Evolutionary conservation across 2,113 vertebrate genomes (phyloP), one percentile per base, ranked within the genome.

Genomic region (Heteronetta atricapilla): DNA sequence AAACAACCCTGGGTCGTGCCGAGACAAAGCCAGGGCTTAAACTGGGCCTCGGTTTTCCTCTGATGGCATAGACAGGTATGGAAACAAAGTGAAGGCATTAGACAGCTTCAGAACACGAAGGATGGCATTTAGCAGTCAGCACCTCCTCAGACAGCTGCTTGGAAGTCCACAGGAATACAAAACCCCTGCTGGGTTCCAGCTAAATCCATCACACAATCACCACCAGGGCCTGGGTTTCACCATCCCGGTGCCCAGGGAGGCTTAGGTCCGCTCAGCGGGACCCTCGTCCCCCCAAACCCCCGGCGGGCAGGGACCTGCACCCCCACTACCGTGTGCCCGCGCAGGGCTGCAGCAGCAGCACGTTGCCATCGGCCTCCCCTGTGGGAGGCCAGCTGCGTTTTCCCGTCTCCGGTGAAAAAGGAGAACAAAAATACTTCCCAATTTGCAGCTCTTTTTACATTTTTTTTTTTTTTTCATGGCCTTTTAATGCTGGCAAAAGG

Each of bases 271-370:
- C 6, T 38, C 44, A 17, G 63, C 29, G 44, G 23, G 46, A 3
- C 10, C 12, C 34, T 20, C 23, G 22, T 52, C 14, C 42, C 58
- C 26, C 10, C 2, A 26, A 56, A n/a, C 33, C 21, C 31, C 25
- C 38, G 3, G 28, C 23, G 53, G 31, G 25, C 33, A 56, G 66
- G 34, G 36, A 2, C 60, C 38, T 31, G 7, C 16, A 40, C 68
- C 26, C 62, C 0, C 0, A 9, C 14, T 16, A 15, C 15, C 15
- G 42, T 6, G 15, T 42, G 42, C 42, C 42, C 8, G 20, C 20
- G 23, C 48, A 13, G 22, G 11, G 48, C 62, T 40, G 62, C 62
- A 28, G 20, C 44, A n/a, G 38, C 53, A 59, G 55, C 60, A 33
- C 74, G 6, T 17, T 10, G 8, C 48, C 18, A 5, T 64, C 14